phyloP scores from a whole-genome alignment of 2,113 vertebrate genomes.

The Caracal caracal region DNA sequence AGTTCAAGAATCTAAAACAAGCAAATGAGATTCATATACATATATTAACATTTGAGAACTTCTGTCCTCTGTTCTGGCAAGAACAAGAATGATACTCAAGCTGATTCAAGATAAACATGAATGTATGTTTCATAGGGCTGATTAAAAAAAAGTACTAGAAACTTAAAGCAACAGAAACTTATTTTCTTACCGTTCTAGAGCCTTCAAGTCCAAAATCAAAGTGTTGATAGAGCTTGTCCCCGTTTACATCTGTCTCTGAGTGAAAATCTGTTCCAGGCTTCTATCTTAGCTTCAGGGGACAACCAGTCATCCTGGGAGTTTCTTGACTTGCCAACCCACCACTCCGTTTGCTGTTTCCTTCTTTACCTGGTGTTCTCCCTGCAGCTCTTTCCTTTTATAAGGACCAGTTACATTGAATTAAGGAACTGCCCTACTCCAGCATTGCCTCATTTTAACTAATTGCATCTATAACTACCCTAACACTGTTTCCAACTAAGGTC shows the following conservation, averaged over 20 bases:
- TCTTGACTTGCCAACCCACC: not conserved
- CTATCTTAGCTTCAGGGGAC: not conserved
- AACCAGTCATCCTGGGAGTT: accelerated
- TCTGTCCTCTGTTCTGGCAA: not conserved
- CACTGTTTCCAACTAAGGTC: not conserved
- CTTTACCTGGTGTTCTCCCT: not conserved
- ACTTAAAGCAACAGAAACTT: not conserved
- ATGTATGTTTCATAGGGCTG: not conserved
- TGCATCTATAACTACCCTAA: not conserved
- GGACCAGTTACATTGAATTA: not conserved
- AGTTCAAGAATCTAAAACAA: not conserved
- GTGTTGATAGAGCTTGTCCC: not conserved
- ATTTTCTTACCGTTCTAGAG: not conserved
- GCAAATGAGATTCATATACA: not conserved
- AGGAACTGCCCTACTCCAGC: not conserved
- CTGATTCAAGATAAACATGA: not conserved
- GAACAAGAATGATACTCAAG: not conserved
- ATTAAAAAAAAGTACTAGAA: not conserved
- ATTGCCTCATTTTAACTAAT: not conserved
- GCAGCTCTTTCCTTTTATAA: not conserved
- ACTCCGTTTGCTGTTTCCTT: not conserved
- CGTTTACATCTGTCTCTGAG: not conserved
- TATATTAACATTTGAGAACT: not conserved
- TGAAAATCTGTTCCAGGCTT: not conserved
- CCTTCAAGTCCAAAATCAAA: not conserved